phyloP scores from a whole-genome alignment of 2,113 vertebrate genomes.

The Corvus moneduloides region DNA sequence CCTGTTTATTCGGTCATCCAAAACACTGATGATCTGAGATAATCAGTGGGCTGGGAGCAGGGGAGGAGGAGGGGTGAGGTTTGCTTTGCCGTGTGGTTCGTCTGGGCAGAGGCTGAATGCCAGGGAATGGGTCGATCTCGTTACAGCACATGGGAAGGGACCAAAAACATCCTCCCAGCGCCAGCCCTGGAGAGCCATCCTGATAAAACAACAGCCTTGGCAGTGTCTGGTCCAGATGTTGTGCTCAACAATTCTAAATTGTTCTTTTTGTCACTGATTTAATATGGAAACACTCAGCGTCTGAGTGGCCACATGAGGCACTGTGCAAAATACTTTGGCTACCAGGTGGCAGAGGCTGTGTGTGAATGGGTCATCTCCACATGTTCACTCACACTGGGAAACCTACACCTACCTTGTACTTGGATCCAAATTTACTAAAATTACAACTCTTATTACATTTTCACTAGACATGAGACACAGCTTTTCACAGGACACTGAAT shows the following conservation, averaged over 20 bases:
- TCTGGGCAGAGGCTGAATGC: neutral
- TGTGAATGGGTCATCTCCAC: neutral
- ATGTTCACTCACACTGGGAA: neutral
- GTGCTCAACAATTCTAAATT: neutral
- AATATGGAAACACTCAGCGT: neutral
- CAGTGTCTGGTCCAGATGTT: neutral
- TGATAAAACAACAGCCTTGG: neutral
- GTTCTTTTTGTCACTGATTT: neutral
- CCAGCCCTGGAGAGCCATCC: neutral
- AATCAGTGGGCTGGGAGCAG: neutral
- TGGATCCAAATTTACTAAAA: neutral
- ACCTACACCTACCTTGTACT: neutral
- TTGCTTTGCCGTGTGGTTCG: neutral
- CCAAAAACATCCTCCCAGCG: neutral
- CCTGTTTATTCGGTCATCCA: slow-evolving; percentile 61
- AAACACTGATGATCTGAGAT: slow-evolving; percentile 52
- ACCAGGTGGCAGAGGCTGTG: neutral
- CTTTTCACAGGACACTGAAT: neutral
- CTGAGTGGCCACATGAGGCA: neutral
- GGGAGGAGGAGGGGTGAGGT: neutral
- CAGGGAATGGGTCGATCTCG: neutral
- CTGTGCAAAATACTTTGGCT: neutral
- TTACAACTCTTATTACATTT: neutral
- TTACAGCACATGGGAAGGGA: neutral
- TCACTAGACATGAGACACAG: neutral